A percentile compares a stretch with the other conserved stretches of the same genome.
phyloP scores from a whole-genome alignment of 2,113 vertebrate species.

The Nymphicus hollandicus region DNA sequence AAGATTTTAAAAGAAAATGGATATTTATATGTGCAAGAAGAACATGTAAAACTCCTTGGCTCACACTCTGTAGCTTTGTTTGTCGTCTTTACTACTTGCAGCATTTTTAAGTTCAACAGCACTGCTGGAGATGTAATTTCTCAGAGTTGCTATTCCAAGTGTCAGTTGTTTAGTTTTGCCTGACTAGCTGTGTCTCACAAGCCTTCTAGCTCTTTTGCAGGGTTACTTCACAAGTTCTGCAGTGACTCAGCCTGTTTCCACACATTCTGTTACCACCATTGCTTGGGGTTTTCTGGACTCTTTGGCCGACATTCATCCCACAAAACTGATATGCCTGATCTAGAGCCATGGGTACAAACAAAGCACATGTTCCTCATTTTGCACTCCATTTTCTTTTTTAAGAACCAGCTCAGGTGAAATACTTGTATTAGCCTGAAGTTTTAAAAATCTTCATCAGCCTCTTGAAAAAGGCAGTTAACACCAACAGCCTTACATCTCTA shows the following conservation, averaged over 20 bases:
- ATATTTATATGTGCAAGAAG: neutral
- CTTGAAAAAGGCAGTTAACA: neutral
- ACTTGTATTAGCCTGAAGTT: neutral
- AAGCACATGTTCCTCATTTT: neutral
- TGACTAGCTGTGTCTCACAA: neutral
- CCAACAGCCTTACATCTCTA: neutral
- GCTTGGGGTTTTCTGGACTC: neutral
- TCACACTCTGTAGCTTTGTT: neutral
- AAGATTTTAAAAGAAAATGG: neutral
- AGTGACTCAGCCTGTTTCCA: conserved; percentile 6
- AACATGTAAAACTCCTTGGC: neutral
- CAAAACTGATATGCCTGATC: neutral
- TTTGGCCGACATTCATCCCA: neutral
- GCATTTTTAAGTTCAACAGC: neutral
- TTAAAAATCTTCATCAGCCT: neutral
- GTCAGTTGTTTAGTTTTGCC: neutral
- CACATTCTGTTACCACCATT: neutral
- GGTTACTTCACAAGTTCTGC: neutral
- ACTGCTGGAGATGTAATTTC: neutral
- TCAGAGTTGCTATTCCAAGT: neutral
- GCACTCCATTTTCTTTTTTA: neutral
- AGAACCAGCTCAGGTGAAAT: neutral
- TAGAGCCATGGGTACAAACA: neutral
- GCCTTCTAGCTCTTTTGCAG: neutral
- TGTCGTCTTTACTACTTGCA: neutral